These are phyloP conservation scores for Tringa solitaria DNA, from an alignment of 2,113 vertebrate species.

Conservation along the genomic window DNA sequence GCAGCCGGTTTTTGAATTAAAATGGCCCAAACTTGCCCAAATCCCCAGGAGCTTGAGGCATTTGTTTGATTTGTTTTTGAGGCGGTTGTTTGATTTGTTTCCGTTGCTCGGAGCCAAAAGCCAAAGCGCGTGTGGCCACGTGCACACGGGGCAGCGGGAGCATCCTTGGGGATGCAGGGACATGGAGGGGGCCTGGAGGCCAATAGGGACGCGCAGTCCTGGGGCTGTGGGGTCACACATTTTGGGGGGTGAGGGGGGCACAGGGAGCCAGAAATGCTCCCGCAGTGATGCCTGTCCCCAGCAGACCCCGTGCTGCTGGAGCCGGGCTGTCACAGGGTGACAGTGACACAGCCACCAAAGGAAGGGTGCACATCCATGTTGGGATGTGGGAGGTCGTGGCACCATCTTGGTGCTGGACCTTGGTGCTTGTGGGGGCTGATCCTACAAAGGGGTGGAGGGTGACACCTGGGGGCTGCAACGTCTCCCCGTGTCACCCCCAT, in stretches of 20 bases:
- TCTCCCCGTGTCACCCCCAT: background rate
- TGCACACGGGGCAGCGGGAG: fast-evolving
- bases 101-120: background rate
- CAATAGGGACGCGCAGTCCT: fast-evolving
- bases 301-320: background rate
- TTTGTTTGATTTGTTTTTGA: background rate
- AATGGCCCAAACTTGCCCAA: background rate
- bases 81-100: background rate
- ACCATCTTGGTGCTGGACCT: background rate
- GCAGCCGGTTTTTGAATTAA: background rate
- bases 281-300: background rate
- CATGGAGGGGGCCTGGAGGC: background rate
- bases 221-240: fast-evolving
- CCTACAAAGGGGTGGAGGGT: background rate
- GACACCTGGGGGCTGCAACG: fast-evolving
- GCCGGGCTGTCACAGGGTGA: background rate
- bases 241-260: background rate
- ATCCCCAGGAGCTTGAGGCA: background rate
- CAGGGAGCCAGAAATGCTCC: background rate
- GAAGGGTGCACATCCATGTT: fast-evolving
- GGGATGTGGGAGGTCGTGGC: background rate
- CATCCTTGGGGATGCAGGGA: background rate
- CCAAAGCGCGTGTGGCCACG: background rate
- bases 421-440: fast-evolving
- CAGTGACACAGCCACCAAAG: background rate